Evolutionary conservation across 1,140 invertebrate genomes (phyloP).

Genomic region (Aphaenogaster floridana): DNA sequence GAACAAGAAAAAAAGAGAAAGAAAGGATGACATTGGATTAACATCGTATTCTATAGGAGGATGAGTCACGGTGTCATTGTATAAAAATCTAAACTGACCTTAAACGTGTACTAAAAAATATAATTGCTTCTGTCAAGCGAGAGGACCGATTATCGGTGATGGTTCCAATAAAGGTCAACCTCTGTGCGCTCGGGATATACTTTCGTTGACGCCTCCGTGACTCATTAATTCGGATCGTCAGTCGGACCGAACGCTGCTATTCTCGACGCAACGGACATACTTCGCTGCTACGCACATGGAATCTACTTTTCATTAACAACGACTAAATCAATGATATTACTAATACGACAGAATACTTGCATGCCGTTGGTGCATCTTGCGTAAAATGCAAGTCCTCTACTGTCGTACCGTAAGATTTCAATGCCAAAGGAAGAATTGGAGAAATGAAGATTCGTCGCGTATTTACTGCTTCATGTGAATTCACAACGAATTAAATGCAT

Average conservation of each 20-base stretch:
- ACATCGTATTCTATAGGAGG: conserved; percentile 66
- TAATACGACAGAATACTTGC: conserved; percentile 66
- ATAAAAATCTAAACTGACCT: conserved; percentile 85
- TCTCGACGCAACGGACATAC: conserved; percentile 53
- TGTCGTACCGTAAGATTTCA: conserved; percentile 25
- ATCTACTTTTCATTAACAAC: conserved; percentile 53
- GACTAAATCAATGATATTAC: conserved; percentile 69
- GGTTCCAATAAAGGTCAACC: conserved; percentile 41
- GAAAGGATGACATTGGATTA: conserved; percentile 62
- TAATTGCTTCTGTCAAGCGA: conserved; percentile 74
- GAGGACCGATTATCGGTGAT: conserved; percentile 60
- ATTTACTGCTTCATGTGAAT: conserved; percentile 30
- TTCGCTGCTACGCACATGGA: conserved; percentile 46
- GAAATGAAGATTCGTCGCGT: conserved; percentile 14
- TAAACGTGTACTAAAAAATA: conserved; percentile 81
- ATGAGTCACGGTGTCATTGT: conserved; percentile 80
- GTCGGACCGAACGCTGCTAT: conserved; percentile 60
- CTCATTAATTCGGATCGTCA: conserved; percentile 69
- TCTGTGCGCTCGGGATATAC: conserved; percentile 68
- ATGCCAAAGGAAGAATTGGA: conserved; percentile 43
- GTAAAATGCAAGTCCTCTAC: conserved; percentile 38
- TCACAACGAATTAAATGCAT: background rate
- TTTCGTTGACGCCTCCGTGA: conserved; percentile 73
- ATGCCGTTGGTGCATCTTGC: conserved; percentile 24
- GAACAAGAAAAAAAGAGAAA: conserved; percentile 64